Evolutionary conservation across 2,797 vertebrate genomes (phyloP).

Genomic region (Sciurus vulgaris): DNA sequence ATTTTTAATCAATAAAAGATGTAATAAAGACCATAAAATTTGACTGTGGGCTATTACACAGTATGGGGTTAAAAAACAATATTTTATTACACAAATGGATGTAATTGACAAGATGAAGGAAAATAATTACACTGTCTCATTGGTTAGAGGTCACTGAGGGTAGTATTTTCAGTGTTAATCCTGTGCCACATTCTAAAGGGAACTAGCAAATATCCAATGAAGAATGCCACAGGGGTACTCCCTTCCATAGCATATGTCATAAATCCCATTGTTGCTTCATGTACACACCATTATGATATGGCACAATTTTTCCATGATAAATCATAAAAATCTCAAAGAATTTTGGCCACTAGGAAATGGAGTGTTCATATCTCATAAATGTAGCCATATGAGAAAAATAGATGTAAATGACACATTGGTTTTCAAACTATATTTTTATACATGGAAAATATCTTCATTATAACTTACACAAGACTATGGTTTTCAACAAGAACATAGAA

Average conservation of each 20-base stretch:
- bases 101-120: background rate
- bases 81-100: background rate
- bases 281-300: background rate
- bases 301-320: background rate
- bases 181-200: background rate
- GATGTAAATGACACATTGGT: background rate
- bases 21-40: background rate
- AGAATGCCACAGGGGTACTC: background rate
- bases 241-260: background rate
- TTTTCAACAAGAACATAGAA: slow-evolving; percentile 44
- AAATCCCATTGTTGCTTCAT: background rate
- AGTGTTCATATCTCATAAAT: background rate
- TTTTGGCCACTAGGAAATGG: background rate
- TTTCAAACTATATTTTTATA: slow-evolving; percentile 53
- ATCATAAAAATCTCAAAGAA: slow-evolving; percentile 18
- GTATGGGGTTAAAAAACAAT: background rate
- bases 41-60: background rate
- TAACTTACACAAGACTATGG: background rate
- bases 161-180: background rate
- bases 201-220: background rate
- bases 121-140: background rate
- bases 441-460: slow-evolving; percentile 28
- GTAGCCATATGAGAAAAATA: background rate
- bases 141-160: background rate
- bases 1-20: background rate